Evolutionary conservation across 2,888 invertebrate species (phyloP).

Genomic region (Dryomyza anilis): DNA sequence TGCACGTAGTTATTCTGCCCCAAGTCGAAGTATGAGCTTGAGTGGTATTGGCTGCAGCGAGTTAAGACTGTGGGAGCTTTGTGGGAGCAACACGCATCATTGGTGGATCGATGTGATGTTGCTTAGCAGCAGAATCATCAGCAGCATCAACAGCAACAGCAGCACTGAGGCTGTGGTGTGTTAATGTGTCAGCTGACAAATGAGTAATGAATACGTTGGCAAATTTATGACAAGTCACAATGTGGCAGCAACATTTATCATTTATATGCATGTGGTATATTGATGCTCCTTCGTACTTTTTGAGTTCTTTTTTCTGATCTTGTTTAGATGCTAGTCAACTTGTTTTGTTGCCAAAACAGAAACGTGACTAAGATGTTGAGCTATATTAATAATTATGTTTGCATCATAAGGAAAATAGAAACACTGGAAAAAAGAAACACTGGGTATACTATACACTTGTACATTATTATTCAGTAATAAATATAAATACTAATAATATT

Average conservation of each 20-base stretch:
- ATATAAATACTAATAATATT: too few relatives aligned
- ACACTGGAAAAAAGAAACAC: too few relatives aligned
- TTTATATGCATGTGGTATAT: too few relatives aligned
- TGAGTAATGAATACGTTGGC: conserved; percentile 55
- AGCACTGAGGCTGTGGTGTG: conserved; percentile 1
- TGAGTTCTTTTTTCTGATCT: too few relatives aligned
- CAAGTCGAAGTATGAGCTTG: background rate
- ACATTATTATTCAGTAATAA: too few relatives aligned
- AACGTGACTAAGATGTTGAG: conserved; percentile 5
- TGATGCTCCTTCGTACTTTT: too few relatives aligned
- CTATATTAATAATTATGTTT: conserved; percentile 7
- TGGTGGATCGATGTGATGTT: background rate
- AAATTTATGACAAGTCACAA: conserved; percentile 60
- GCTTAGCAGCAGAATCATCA: too few relatives aligned
- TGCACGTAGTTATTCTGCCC: conserved; percentile 44
- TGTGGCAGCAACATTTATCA: conserved; percentile 43
- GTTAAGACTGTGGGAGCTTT: background rate
- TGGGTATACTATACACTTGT: background rate
- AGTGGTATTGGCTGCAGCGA: background rate
- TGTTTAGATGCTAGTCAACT: too few relatives aligned
- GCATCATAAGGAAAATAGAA: too few relatives aligned
- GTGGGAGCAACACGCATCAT: background rate
- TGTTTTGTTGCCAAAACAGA: background rate
- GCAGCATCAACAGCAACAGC: too few relatives aligned
- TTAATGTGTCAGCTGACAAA: conserved; percentile 38